Conservation (phyloP, 2,797 vertebrate genomes). For the Phoeniculus purpureus region DNA sequence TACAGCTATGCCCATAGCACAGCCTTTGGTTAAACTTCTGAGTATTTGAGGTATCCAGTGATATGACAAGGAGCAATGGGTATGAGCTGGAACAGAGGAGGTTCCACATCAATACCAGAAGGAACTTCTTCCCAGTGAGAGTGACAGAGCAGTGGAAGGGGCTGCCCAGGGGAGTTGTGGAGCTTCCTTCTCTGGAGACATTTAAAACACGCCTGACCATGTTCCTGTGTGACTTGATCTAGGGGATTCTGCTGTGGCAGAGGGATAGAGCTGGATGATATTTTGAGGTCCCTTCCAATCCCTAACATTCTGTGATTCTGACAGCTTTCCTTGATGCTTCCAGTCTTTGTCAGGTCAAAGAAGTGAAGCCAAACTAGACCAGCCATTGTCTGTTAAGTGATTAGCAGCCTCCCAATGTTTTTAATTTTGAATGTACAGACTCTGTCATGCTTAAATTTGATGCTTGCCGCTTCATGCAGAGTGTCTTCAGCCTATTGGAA, state of each 20-base stretch:
- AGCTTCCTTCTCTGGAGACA: no score
- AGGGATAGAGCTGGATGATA: no score
- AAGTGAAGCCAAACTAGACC: neutral
- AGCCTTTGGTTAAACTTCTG: neutral
- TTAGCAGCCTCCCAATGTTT: neutral
- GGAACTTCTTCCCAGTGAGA: no score
- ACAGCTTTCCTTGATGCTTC: neutral
- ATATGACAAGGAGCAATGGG: neutral
- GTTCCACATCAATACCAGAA: no score
- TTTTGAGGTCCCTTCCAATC: no score
- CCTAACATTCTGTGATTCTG: neutral
- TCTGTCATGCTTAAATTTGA: neutral
- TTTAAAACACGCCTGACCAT: no score
- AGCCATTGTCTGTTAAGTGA: neutral
- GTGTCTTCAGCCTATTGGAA: neutral
- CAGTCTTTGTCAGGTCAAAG: neutral
- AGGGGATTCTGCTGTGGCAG: no score
- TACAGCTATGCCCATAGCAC: neutral
- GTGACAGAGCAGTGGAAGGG: no score
- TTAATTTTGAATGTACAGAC: neutral
- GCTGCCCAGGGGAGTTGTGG: no score
- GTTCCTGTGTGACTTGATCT: no score
- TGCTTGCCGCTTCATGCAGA: neutral
- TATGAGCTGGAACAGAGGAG: no score
- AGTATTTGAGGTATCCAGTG: neutral